Base-by-base conservation (phyloP, 2,888 invertebrate species). In the Cephalotes varians region DNA sequence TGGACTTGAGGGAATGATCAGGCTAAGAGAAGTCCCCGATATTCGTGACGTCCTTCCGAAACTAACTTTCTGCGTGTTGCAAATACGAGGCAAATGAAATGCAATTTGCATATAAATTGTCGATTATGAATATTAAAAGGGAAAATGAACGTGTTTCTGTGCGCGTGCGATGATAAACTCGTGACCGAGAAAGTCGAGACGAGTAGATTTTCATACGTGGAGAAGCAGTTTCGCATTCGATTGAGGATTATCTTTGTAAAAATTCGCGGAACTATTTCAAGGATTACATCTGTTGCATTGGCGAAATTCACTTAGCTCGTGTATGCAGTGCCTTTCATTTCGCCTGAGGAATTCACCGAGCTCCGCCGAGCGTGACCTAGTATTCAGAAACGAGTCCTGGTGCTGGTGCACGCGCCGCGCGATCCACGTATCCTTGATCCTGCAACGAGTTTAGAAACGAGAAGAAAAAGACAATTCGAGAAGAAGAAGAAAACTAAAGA, bases 381-480 rank as follows among this genome's bases (percentile, higher is more conserved):
- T 69, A 77, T 77, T 54, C 69, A 44, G 31, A 37, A 62, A 74
- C 49, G 69, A 69, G 21, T 77, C 44, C 56, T 56, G 40, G 44
- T 34, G 44, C 28, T 49, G 21, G 54, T 31, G 37, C 18, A 37
- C 40, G n/a, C 21, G 44, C 12, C 31, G n/a, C 37, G 25, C 18
- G 25, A 62, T 15, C n/a, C n/a, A 34, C 1, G n/a, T 77, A 77
- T 77, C 71, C 77, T 77, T 77, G 77, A 77, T 77, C 34, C 71
- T 69, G 31, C 21, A 31, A 28, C 51, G 28, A 69, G 21, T 77
- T 56, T n/a, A 21, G 44, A 54, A n/a, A 44, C 28, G 37, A 69
- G n/a, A 56, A 6, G 9, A 10, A 49, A n/a, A 40, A 51, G 15
- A 40, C 49, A 31, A 67, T 31, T 67, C 5, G 12, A 34, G 7